A percentile compares a stretch with the other conserved stretches of the same genome.
Evolutionary conservation across 2,888 invertebrate genomes (phyloP).

Genomic region (Harmothoe impar): DNA sequence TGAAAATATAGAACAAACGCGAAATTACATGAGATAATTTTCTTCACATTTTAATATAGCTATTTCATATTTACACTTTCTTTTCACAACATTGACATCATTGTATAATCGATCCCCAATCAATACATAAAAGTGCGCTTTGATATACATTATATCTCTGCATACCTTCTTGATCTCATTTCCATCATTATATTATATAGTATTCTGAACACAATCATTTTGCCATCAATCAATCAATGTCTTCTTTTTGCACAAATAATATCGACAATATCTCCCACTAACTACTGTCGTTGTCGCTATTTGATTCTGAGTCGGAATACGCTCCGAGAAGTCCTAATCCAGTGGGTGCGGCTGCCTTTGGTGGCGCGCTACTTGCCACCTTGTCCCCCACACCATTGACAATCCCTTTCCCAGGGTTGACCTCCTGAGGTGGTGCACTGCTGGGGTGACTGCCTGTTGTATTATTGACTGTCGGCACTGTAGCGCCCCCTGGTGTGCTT

Average conservation of each 20-base stretch:
- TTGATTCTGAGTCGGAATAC: conserved; percentile 59
- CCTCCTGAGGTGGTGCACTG: not conserved
- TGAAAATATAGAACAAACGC: too few relatives aligned
- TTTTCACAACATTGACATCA: too few relatives aligned
- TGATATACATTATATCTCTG: too few relatives aligned
- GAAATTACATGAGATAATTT: not conserved
- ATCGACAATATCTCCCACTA: not conserved
- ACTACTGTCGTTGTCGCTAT: not conserved
- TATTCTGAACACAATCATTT: too few relatives aligned
- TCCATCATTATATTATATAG: too few relatives aligned
- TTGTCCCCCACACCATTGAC: not conserved
- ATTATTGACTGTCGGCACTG: not conserved
- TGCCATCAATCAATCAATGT: too few relatives aligned
- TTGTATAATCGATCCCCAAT: too few relatives aligned
- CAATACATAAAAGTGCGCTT: too few relatives aligned
- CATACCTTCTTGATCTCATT: too few relatives aligned
- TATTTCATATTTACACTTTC: too few relatives aligned
- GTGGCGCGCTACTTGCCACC: not conserved
- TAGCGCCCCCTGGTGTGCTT: not conserved
- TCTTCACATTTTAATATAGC: not conserved
- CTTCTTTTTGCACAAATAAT: not conserved
- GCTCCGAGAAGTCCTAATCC: conserved; percentile 63
- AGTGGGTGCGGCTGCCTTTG: not conserved
- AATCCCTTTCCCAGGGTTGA: not conserved
- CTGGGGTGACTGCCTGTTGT: not conserved